These are phyloP conservation scores for Paratilapia polleni DNA, from an alignment of 2,113 vertebrate species.

Conservation along the genomic window DNA sequence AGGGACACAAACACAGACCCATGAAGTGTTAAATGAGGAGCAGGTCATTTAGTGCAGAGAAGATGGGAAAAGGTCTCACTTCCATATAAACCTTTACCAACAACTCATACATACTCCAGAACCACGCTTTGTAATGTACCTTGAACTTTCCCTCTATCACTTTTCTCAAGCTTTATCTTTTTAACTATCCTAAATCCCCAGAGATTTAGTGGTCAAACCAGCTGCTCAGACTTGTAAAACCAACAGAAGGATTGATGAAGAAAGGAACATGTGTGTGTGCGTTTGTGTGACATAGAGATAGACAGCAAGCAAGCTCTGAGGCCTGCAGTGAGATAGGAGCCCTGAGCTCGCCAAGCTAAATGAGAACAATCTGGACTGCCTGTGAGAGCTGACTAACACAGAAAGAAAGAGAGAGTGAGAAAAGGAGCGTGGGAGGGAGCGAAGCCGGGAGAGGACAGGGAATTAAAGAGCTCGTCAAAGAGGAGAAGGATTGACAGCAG, in stretches of 20 bases:
- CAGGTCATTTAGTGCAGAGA: not conserved
- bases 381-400: slow-evolving; percentile 44
- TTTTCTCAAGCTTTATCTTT: slow-evolving; percentile 74
- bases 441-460: slow-evolving; percentile 40
- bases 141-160: slow-evolving; percentile 73
- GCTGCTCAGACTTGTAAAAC: slow-evolving; percentile 80
- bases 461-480: slow-evolving; percentile 69
- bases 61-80: slow-evolving; percentile 27
- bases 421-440: slow-evolving; percentile 43
- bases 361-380: slow-evolving; percentile 78
- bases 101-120: not conserved
- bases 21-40: not conserved
- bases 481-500: slow-evolving; percentile 67
- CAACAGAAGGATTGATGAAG: slow-evolving; percentile 58
- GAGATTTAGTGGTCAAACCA: slow-evolving; percentile 72
- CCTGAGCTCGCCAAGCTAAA: slow-evolving; percentile 65
- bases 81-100: slow-evolving; percentile 1
- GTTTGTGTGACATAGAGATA: slow-evolving; percentile 45
- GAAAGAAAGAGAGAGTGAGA: slow-evolving; percentile 19
- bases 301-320: slow-evolving; percentile 34
- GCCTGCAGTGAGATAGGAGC: slow-evolving; percentile 62
- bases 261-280: slow-evolving; percentile 38
- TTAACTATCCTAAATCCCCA: slow-evolving; percentile 72
- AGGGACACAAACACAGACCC: no score
- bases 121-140: slow-evolving; percentile 12